These are phyloP conservation scores for Silvanus unidentatus DNA, from an alignment of 2,888 invertebrate species.

Conservation along the genomic window DNA sequence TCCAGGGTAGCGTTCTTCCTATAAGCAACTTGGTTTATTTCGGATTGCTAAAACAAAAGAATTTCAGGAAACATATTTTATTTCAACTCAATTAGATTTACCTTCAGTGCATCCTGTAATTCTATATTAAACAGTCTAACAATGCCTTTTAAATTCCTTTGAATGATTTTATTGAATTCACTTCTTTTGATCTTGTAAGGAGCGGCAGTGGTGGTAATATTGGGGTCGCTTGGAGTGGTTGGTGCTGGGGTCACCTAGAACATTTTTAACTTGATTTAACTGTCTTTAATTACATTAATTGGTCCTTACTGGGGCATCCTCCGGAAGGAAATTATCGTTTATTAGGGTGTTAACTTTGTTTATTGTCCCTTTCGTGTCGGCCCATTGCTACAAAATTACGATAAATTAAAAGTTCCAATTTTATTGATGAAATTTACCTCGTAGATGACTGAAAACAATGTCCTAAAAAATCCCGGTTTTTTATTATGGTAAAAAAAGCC, in stretches of 20 bases:
- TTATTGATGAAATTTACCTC: conserved; percentile 27
- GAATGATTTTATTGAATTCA: conserved; percentile 43
- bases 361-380: conserved; percentile 48
- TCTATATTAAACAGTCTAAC: conserved; percentile 49
- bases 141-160: conserved; percentile 49
- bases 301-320: conserved; percentile 37
- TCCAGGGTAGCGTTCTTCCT: conserved; percentile 37
- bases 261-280: neutral
- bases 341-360: conserved; percentile 44
- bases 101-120: conserved; percentile 48
- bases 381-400: conserved; percentile 45
- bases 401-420: conserved; percentile 3
- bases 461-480: conserved; percentile 37
- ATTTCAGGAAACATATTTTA: conserved; percentile 1
- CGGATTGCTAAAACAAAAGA: conserved; percentile 37
- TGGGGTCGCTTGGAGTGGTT: conserved; percentile 32
- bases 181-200: conserved; percentile 44
- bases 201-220: conserved; percentile 38
- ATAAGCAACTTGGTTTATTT: conserved; percentile 31
- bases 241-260: conserved; percentile 22
- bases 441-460: conserved; percentile 36
- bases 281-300: too few relatives aligned
- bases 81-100: conserved; percentile 25
- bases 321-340: conserved; percentile 43
- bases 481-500: conserved; percentile 14